Conservation (phyloP, 2,113 vertebrate genomes). For the Phyllostomus hastatus region DNA sequence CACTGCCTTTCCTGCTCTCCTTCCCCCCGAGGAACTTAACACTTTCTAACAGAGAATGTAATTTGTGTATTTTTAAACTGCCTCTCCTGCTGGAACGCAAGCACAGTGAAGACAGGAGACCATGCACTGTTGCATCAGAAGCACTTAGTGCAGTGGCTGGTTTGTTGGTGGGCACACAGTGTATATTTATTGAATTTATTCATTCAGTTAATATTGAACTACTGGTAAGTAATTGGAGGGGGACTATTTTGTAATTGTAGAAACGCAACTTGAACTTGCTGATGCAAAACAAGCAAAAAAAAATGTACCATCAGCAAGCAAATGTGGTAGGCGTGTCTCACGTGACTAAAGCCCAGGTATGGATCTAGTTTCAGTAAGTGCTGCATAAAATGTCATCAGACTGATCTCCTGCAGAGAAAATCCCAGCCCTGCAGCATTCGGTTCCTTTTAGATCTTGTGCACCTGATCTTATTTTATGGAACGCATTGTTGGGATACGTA, state of each 20-base stretch:
- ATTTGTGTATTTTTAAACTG: fast-evolving
- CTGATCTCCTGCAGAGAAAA: not conserved
- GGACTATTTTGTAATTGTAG: not conserved
- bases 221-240: not conserved
- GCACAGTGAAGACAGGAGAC: not conserved
- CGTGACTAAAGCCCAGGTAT: not conserved
- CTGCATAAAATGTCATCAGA: not conserved
- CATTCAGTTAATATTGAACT: not conserved
- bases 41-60: not conserved
- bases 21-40: not conserved
- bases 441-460: not conserved
- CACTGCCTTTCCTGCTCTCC: not conserved
- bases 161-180: not conserved
- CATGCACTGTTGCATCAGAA: not conserved
- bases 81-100: not conserved
- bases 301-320: not conserved
- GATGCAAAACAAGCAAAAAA: not conserved
- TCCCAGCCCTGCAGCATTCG: not conserved
- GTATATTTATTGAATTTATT: not conserved
- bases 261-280: not conserved
- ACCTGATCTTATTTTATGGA: not conserved
- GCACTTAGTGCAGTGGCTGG: not conserved
- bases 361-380: not conserved
- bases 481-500: not conserved
- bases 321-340: not conserved